Conservation (phyloP, 2,797 vertebrate genomes). For the Morelia viridis region DNA sequence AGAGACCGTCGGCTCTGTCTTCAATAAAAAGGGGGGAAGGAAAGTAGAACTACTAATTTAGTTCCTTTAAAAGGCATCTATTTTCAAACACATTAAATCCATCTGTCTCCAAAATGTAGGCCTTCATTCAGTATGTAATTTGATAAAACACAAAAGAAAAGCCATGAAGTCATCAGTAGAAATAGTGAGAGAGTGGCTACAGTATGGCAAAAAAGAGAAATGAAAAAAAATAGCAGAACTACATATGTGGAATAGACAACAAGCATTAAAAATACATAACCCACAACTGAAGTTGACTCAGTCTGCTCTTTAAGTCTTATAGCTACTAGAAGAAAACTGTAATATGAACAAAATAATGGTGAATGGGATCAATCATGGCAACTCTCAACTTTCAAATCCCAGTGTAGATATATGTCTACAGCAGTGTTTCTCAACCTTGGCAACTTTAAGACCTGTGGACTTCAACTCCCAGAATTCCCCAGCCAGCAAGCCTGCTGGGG, state of each 20-base stretch:
- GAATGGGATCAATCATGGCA: neutral
- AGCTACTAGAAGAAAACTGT: neutral
- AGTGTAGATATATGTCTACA: neutral
- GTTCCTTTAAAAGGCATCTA: conserved; percentile 80
- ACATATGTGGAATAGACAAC: conserved; percentile 66
- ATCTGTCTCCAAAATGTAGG: conserved; percentile 80
- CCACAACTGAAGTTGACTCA: conserved; percentile 29
- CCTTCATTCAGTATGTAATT: conserved; percentile 77
- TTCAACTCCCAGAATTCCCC: too few relatives aligned
- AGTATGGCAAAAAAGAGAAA: conserved; percentile 19
- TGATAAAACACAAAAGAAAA: conserved; percentile 78
- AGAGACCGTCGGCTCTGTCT: conserved; percentile 72
- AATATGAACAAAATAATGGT: neutral
- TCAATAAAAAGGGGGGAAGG: conserved; percentile 78
- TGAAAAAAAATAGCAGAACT: neutral
- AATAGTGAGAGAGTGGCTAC: conserved; percentile 57
- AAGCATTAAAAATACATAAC: conserved; percentile 25
- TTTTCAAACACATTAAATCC: conserved; percentile 86
- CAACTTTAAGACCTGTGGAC: too few relatives aligned
- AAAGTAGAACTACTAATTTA: conserved; percentile 84
- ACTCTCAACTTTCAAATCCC: neutral
- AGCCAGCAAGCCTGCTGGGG: too few relatives aligned
- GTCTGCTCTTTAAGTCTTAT: conserved; percentile 7
- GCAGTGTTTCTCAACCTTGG: neutral
- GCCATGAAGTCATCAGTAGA: conserved; percentile 65